Base-by-base conservation (phyloP, 2,888 invertebrate species). In the Artemia sinica region DNA sequence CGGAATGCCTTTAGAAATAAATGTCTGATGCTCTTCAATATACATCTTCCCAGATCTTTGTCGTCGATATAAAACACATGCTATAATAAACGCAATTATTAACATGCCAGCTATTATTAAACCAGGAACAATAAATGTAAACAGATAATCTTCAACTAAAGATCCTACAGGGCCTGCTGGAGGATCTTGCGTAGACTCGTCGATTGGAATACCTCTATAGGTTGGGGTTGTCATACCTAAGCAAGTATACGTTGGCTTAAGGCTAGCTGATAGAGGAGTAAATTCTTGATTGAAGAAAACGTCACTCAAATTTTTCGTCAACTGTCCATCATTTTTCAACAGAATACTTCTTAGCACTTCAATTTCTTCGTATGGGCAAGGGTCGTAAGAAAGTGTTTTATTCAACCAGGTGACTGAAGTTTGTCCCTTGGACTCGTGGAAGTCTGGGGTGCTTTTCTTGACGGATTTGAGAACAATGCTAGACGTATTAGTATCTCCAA, bases 31-130 rank as follows among this genome's bases (percentile, higher is more conserved):
- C 50, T 86, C 84, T 75, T 86, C 86, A 71, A 87, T 81, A 74
- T 86, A 86, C 86, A 89, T 86, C 81, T 91, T 87, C 72, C 92
- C 91, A 68, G 88, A 88, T 73, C 88, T 84, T 68, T 78, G 75
- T 72, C 89, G 84, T 73, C 90, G 84, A 76, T 94, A 93, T 67
- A 95, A 80, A 69, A 91, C 84, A 75, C 92, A 91, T 1, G 94
- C 93, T 69, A 94, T 86, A 69, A 93, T 81, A 0, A 89, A 86
- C 0, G 94, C 91, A 66, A 95, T 80, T 13, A 93, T 78, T 58
- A 95, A 81, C 88, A 96, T 92, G 28, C 87, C 84, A 0, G 89
- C 84, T 71, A 95, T 89, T 50, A 94, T 88, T 13, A 67, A n/a
- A 14, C 67, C 67, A 0, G 96, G 94, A 70, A 95, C 84, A 63